Conservation (phyloP, 2,113 vertebrate species). For the Nothoprocta pentlandii region DNA sequence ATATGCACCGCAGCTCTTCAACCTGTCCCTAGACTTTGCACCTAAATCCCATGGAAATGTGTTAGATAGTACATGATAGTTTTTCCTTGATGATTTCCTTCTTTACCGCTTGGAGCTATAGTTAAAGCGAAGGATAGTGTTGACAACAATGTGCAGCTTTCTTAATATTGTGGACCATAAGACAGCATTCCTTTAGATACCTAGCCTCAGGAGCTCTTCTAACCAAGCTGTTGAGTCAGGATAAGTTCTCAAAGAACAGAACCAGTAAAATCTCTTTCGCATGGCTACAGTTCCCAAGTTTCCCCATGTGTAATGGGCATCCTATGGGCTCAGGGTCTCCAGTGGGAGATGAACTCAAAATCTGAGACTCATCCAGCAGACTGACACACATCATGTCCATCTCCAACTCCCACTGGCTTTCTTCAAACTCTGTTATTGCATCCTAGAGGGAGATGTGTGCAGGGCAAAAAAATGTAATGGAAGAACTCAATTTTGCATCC, state of each 20-base stretch:
- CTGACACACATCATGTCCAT: too few relatives aligned
- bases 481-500: rapidly evolving
- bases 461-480: rapidly evolving
- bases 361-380: background rate
- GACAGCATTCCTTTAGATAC: background rate
- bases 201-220: background rate
- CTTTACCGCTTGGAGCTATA: background rate
- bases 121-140: background rate
- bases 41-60: background rate
- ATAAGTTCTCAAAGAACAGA: background rate
- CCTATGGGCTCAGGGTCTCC: background rate
- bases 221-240: rapidly evolving
- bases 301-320: background rate
- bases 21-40: background rate
- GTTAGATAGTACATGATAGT: rapidly evolving
- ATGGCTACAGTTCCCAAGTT: background rate
- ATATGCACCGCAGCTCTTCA: background rate
- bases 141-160: rapidly evolving
- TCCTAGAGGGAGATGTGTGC: background rate
- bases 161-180: background rate
- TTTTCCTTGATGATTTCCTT: background rate
- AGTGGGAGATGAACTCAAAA: rapidly evolving
- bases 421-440: background rate
- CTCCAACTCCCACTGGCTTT: background rate
- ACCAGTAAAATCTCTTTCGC: background rate